Evolutionary conservation across 2,888 invertebrate species (phyloP), one percentile per base, ranked within the genome.

Genomic region (Stegana nigrithorax): DNA sequence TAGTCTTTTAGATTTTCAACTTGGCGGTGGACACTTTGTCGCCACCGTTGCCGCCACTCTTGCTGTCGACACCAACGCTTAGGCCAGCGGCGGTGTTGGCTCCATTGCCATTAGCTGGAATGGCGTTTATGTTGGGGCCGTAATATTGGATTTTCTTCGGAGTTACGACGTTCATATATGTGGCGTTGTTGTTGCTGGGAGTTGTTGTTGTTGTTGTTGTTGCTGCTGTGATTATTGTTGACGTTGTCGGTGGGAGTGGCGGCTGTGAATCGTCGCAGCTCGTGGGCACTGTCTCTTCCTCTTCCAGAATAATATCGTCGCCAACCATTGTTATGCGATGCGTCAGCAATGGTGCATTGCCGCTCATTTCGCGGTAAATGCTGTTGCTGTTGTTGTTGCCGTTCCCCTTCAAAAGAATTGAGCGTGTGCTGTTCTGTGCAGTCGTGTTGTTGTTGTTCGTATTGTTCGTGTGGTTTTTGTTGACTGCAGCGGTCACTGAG

Each of bases 301-400:
- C 84, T 72, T 85, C 85, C 74, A 83, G 65, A 68, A 85, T 84
- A 29, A 83, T 81, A 69, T 84, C 84, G 73, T 80, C 84, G 67
- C 81, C 84, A 72, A 82, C 83, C 71, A 83, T 77, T 10, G 80
- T 78, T 67, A 83, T 83, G 65, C 81, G 83, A 51, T 81, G 76
- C n/a, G n/a, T n/a, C 58, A 72, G 59, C 63, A 73, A 69, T 59
- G 68, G 66, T 57, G 67, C 55, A 62, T 67, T 65, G 71, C 67
- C 65, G 73, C 59, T 67, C 64, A 50, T 72, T 71, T 72, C 71
- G 12, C 75, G 73, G 42, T 70, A 71, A 25, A 64, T 55, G 61
- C 29, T 63, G 66, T n/a, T 64, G 63, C 27, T 68, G 69, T 65
- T 64, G 71, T 64, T 67, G 69, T 62, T 63, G 62, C 44, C 63